Conservation (phyloP, 2,113 vertebrate genomes). For the Triplophysa dalaica region DNA sequence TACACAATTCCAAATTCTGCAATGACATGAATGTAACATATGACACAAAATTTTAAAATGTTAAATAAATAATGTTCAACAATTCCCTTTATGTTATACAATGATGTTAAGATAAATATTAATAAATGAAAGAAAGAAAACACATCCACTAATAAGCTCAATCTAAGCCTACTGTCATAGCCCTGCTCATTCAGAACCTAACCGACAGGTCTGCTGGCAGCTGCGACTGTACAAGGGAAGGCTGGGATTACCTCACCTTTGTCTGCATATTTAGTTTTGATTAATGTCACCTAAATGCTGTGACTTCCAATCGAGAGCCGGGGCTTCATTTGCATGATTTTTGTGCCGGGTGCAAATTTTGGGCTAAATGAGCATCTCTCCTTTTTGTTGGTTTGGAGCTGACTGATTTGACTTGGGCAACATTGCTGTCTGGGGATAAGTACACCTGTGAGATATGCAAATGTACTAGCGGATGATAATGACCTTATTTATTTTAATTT, state of each 20-base stretch:
- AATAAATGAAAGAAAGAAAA: background rate
- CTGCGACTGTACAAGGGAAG: constrained; percentile 72
- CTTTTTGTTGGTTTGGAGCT: constrained; percentile 73
- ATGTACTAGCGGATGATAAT: constrained; percentile 71
- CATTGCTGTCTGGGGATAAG: constrained; percentile 67
- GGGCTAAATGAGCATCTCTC: constrained; percentile 50
- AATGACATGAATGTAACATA: no score
- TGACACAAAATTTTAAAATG: no score
- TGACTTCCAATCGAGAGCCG: constrained; percentile 77
- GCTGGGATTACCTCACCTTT: constrained; percentile 80
- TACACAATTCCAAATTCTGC: no score
- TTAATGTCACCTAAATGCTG: constrained; percentile 82
- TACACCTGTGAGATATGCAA: constrained; percentile 81
- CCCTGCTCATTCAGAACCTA: constrained; percentile 30
- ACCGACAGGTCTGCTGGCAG: constrained; percentile 64
- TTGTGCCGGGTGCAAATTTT: constrained; percentile 78
- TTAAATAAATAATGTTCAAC: background rate
- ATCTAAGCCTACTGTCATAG: background rate
- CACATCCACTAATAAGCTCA: background rate
- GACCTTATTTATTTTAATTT: constrained; percentile 82
- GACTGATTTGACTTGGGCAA: constrained; percentile 70
- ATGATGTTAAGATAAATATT: background rate
- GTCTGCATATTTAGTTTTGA: constrained; percentile 82
- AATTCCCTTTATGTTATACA: background rate
- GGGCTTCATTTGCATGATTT: constrained; percentile 83